Conservation (phyloP, 2,888 invertebrate species). For the Auanema freiburgensis region DNA sequence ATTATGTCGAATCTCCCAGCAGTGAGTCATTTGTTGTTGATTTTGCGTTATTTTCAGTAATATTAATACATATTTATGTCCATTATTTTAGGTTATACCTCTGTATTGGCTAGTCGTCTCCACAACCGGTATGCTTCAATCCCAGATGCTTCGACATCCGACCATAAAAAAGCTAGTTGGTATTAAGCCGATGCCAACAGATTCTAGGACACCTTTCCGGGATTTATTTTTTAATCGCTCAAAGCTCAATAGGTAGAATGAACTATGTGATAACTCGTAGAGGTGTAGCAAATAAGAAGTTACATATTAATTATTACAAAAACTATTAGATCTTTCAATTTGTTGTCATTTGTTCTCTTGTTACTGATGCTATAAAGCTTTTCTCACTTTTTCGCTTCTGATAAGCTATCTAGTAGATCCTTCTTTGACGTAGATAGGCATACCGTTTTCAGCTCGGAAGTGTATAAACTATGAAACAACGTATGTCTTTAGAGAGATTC, state of each 20-base stretch:
- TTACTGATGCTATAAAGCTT: too few species aligned
- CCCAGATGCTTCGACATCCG: slow-evolving; percentile 53
- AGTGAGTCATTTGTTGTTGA: slow-evolving; percentile 30
- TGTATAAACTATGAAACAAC: too few species aligned
- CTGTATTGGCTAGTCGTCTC: slow-evolving; percentile 58
- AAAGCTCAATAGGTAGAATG: slow-evolving; percentile 7
- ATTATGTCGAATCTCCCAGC: slow-evolving; percentile 59
- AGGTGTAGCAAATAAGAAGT: too few species aligned
- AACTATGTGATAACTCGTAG: too few species aligned
- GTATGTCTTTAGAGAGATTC: too few species aligned
- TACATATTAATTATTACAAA: too few species aligned
- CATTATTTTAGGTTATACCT: slow-evolving; percentile 51
- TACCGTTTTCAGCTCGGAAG: too few species aligned
- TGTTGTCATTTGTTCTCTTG: too few species aligned
- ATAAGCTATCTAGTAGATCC: too few species aligned
- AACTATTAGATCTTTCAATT: too few species aligned
- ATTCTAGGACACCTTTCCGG: slow-evolving; percentile 53
- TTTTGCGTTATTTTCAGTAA: background rate
- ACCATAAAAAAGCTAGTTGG: slow-evolving; percentile 47
- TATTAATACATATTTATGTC: background rate
- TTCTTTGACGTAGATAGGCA: too few species aligned
- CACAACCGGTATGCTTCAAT: slow-evolving; percentile 50
- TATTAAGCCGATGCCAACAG: slow-evolving; percentile 57
- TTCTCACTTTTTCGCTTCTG: too few species aligned
- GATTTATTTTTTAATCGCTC: slow-evolving; percentile 56